Base-by-base conservation (phyloP, 2,888 invertebrate genomes). In the Catocala nupta region DNA sequence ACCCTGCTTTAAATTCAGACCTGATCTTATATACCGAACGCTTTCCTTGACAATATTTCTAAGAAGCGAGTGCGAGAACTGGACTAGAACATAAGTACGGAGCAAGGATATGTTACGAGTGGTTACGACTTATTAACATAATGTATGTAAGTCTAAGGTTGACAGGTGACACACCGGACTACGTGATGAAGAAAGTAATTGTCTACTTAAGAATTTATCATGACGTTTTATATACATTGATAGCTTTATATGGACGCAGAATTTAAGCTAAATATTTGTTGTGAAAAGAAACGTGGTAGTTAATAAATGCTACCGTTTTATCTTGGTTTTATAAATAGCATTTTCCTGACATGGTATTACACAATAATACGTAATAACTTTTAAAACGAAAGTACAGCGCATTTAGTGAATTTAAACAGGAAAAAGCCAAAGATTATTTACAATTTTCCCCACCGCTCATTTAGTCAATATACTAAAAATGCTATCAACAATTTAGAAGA, bases 21-120 rank as follows among this genome's bases (percentile, higher is more conserved):
- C 71, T 69, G 78, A 70, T 63, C 64, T 60, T 61, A 61, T 68
- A 57, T 70, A 68, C 75, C 74, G 75, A 82, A 80, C 81, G 71
- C 81, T 85, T 85, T 86, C 82, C 83, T 82, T 77, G 72, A 72
- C 64, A 76, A 82, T 83, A 79, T 73, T 82, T 80, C 81, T 79
- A 47, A 75, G 78, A 81, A 83, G 64, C 48, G 63, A 69, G 57
- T 68, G 58, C 55, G 34, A 68, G 63, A 70, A 60, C 69, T 76
- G 53, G 72, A 71, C 75, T 73, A 70, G 71, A 71, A 59, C 66
- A 68, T 68, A 70, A 60, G 67, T 68, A 67, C 53, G 60, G 62
- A 43, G 77, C 74, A 80, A 81, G 73, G 76, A 81, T 77, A 81
- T 61, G 63, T 71, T 70, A 68, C 70, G 68, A 36, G 5, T 34